Evolutionary conservation across 2,888 invertebrate genomes (phyloP), one percentile per base, ranked within the genome.

Genomic region (Serrognathus titanus): DNA sequence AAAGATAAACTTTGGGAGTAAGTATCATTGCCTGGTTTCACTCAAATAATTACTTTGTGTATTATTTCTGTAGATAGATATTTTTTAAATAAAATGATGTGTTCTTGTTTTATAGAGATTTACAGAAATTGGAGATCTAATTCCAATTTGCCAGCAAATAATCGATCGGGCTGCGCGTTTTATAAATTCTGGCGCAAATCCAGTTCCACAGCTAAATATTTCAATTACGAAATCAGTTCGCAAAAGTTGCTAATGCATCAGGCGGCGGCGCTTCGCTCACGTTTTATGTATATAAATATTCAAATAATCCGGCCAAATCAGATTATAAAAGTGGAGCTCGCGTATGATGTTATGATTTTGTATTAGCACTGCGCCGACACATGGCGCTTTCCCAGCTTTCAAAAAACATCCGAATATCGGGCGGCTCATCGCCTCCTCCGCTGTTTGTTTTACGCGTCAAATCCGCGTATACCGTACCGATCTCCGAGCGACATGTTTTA

Each of bases 221-320:
- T 71, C 71, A 71, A 72, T 72, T 69, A 70, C 66, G 64, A 66
- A 71, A 70, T 71, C 72, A 68, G 71, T 73, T 72, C 67, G 67
- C 24, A 31, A 70, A 73, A 73, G 71, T 68, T 71, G 72, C 67
- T 74, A 75, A 75, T 75, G 74, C 73, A 75, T 63, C 69, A 73
- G 70, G 72, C 74, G 73, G 69, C 65, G 62, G 35, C 48, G 54
- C 61, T 63, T 67, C 62, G 62, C 69, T 69, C 68, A 66, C 70
- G 69, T 74, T 73, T 75, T 74, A 74, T 75, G 74, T 70, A 72
- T 75, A 75, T 76, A 75, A 76, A 76, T 76, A 76, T 76, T 76
- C 75, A 75, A 75, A 75, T 75, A 75, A 76, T 74, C 75, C 73
- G 60, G 47, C 66, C 63, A 72, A 74, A 75, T 75, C 75, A 71